Base-by-base conservation (phyloP, 2,113 vertebrate genomes). In the Aspiorhynchus laticeps region DNA sequence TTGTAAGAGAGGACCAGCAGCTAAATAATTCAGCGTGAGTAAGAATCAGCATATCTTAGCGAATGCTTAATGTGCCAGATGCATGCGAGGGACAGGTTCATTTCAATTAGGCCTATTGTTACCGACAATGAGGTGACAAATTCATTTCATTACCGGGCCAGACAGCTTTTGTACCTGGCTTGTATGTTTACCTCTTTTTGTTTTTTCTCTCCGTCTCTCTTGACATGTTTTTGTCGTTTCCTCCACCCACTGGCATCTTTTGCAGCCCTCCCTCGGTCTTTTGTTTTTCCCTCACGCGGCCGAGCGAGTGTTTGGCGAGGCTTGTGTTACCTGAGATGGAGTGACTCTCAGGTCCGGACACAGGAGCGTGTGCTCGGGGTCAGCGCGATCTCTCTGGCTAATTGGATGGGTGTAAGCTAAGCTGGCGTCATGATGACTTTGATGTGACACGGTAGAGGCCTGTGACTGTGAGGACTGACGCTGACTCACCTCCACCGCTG, bases 391-490 rank as follows among this genome's bases (percentile, higher is more conserved):
- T 97, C 94, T 91, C 84, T 7, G 89, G 94, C 96, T 98, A 98
- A 98, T 98, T 97, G 96, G 97, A 97, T 97, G 96, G 95, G 96
- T 96, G 97, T 96, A 98, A 97, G 95, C 95, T 94, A 93, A 97
- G 94, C 96, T 96, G 96, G 95, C 94, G 89, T 96, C 95, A 93
- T 92, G 93, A 93, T 48, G 92, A 95, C 96, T 97, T 96, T 97
- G 96, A 97, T 96, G 96, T 95, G 95, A 93, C 91, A 92, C 91
- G 88, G 92, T 80, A 90, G 93, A 91, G 91, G 89, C 1, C 91
- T 3, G 67, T 90, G 93, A 93, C 92, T 88, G 93, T 93, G 94
- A 94, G 92, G 93, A 92, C 92, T 92, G 92, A 94, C 94, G 93
- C 94, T 91, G 43, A 26, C 65, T 61, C 87, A 92, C 94, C 91